phyloP scores from a whole-genome alignment of 1,140 invertebrate species.

The Mycetomoellerius zeteki region DNA sequence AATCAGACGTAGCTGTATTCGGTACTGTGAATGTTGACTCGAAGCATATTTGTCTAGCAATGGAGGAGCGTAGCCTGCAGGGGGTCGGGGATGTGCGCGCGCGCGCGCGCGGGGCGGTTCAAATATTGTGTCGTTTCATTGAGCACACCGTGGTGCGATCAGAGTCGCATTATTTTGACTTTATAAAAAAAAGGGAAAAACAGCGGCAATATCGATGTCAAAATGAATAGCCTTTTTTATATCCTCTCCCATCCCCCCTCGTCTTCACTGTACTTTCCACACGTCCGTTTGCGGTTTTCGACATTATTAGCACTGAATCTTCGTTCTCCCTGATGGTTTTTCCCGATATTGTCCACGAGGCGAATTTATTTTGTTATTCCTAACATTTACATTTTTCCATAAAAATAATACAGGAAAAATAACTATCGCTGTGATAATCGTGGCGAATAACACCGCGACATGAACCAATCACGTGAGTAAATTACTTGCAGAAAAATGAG shows the following conservation, averaged over 20 bases:
- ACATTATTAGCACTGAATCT: slow-evolving; percentile 8
- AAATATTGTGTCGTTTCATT: slow-evolving; percentile 81
- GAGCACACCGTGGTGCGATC: slow-evolving; percentile 77
- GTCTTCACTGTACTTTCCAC: neutral
- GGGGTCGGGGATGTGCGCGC: slow-evolving; percentile 44
- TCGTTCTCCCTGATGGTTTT: neutral
- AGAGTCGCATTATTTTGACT: slow-evolving; percentile 79
- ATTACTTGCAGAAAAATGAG: slow-evolving; percentile 58
- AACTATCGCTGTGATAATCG: slow-evolving; percentile 39
- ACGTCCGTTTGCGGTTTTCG: slow-evolving; percentile 10
- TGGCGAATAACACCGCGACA: slow-evolving; percentile 23
- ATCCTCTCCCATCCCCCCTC: neutral
- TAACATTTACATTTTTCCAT: slow-evolving; percentile 30
- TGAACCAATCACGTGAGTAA: slow-evolving; percentile 49
- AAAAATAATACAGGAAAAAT: slow-evolving; percentile 30
- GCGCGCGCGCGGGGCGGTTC: slow-evolving; percentile 72
- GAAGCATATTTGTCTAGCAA: slow-evolving; percentile 86
- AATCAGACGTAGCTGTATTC: slow-evolving; percentile 82
- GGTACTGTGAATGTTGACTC: slow-evolving; percentile 86
- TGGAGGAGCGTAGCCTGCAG: slow-evolving; percentile 79
- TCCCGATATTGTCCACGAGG: neutral
- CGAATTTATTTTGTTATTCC: slow-evolving; percentile 42
- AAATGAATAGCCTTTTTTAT: slow-evolving; percentile 46
- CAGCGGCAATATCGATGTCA: slow-evolving; percentile 42
- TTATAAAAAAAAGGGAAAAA: slow-evolving; percentile 52